Evolutionary conservation across 2,797 vertebrate species (phyloP), one percentile per base, ranked within the genome.

Genomic region (Myripristis murdjan): DNA sequence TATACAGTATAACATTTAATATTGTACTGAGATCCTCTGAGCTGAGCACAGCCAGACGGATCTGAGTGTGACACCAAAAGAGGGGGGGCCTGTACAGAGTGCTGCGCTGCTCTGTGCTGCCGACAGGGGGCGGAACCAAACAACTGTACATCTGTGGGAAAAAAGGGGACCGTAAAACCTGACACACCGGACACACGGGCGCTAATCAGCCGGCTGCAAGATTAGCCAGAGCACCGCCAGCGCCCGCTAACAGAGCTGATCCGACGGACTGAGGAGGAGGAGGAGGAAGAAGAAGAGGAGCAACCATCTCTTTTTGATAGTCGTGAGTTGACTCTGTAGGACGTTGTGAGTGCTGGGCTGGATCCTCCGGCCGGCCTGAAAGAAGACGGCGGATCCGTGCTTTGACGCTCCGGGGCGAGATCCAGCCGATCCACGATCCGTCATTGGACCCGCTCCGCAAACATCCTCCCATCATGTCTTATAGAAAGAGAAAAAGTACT

Each of bases 81-180:
- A 59, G 49, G 76, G 33, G 20, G 70, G 72, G 77, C 44, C 84
- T 90, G 87, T 91, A 92, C 91, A 91, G 91, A 83, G 83, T 71
- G 74, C 77, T 58, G 70, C 46, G 73, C 73, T 76, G 91, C 86
- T 84, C 82, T 79, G 75, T 73, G 80, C 61, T 70, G 75, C 71
- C 39, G 74, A 82, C 64, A 55, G 55, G 65, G 44, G 81, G 76
- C 66, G 47, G 73, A 83, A 87, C 70, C 82, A 77, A 86, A 92
- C 85, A 79, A 81, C 90, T 87, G 78, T 87, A 91, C 88, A 87
- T 88, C 84, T 89, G 89, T 82, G 84, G 75, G n/a, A n/a, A n/a
- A 79, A 85, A 64, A 57, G 76, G 63, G 66, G 81, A 77, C 69
- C 24, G 44, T 80, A 77, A 82, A 87, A 87, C 83, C 68, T 46